Percentiles rank a stretch among this genome's conserved stretches.
These are phyloP conservation scores for Tetanocera ferruginea DNA, from an alignment of 2,888 invertebrate species.

Conservation along the genomic window DNA sequence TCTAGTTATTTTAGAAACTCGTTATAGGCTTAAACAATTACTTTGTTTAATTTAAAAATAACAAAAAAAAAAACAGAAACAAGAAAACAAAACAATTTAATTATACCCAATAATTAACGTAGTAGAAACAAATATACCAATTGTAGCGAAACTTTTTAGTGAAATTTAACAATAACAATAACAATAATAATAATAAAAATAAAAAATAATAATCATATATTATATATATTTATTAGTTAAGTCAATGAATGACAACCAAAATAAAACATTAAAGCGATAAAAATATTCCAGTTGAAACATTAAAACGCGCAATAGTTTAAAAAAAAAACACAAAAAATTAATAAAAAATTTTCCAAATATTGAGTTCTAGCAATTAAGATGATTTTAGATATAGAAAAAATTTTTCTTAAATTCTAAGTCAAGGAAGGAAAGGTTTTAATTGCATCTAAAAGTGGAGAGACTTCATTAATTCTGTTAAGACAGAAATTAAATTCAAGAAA, in stretches of 20 bases:
- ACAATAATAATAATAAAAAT: conserved; percentile 24
- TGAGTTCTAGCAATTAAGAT: not conserved
- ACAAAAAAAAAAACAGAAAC: not conserved
- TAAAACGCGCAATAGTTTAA: conserved; percentile 23
- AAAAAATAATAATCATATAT: not conserved
- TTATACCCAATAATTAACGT: not conserved
- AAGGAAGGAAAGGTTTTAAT: not conserved
- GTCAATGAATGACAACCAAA: not conserved
- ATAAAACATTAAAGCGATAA: not conserved
- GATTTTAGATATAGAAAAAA: not conserved
- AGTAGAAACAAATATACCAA: conserved; percentile 3
- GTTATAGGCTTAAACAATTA: not conserved
- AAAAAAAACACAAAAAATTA: conserved; percentile 16
- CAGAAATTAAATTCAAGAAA: not conserved
- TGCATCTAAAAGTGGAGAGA: not conserved
- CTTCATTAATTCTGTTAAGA: not conserved
- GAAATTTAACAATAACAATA: conserved; percentile 14
- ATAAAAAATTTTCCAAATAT: not conserved
- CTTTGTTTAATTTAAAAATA: not conserved
- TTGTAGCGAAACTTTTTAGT: conserved; percentile 22
- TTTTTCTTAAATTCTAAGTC: not conserved
- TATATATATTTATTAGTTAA: not conserved
- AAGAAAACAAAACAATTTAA: not conserved
- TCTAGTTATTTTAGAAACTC: not conserved
- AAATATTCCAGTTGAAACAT: conserved; percentile 10